These are phyloP conservation scores for Plebejus argus DNA, from an alignment of 2,888 invertebrate species.

Conservation along the genomic window DNA sequence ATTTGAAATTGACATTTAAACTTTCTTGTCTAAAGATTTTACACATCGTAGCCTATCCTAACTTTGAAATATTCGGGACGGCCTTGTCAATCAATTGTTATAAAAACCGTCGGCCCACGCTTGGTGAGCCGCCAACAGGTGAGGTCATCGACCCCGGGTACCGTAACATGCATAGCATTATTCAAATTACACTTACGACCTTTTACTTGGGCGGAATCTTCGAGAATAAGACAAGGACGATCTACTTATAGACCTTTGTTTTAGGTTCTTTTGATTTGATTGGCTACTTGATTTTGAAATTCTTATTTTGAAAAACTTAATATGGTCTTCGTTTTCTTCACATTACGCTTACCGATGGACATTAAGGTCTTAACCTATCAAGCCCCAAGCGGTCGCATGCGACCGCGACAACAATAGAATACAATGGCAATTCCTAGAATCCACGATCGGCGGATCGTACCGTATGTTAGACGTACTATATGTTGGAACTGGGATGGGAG, in stretches of 20 bases:
- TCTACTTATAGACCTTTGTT: background rate
- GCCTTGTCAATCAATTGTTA: conserved; percentile 33
- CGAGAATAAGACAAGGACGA: conserved; percentile 12
- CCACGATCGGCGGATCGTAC: no score
- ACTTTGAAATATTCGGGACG: background rate
- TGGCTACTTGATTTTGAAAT: background rate
- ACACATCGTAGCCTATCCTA: background rate
- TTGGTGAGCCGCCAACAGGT: conserved; percentile 49
- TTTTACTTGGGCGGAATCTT: background rate
- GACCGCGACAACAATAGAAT: no score
- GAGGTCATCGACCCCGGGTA: conserved; percentile 46
- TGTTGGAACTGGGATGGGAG: no score
- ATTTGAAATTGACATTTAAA: no score
- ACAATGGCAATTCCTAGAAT: no score
- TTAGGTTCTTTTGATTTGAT: background rate
- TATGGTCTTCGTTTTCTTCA: no score
- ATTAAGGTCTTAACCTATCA: no score
- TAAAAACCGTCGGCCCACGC: conserved; percentile 30
- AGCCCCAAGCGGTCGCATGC: no score
- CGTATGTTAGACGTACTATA: no score
- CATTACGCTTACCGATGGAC: no score
- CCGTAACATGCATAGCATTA: conserved; percentile 5
- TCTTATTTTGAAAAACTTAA: no score
- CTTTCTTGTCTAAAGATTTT: background rate
- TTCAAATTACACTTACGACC: conserved; percentile 18